Percentiles rank a stretch among this genome's conserved stretches.
Conservation (phyloP, 2,888 invertebrate species). For the Pristionchus arcanus region DNA sequence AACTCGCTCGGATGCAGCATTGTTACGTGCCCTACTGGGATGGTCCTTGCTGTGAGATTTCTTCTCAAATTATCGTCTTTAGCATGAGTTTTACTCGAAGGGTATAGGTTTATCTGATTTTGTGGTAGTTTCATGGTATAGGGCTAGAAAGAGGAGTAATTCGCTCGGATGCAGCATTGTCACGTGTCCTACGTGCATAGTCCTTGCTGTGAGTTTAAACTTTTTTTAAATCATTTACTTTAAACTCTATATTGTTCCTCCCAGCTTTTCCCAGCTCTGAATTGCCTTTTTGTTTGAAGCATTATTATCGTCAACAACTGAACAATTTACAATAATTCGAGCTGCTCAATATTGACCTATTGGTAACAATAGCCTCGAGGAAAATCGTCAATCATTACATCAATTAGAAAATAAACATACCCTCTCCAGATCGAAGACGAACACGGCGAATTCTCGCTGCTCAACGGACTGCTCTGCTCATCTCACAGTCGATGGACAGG, state of each 20-base stretch:
- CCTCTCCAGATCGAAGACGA: slow-evolving; percentile 47
- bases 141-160: not conserved
- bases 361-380: no score
- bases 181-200: not conserved
- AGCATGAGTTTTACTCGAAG: no score
- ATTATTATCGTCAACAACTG: no score
- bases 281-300: no score
- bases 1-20: slow-evolving; percentile 54
- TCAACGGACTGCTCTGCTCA: slow-evolving; percentile 53
- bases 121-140: no score
- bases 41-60: slow-evolving; percentile 48
- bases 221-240: no score
- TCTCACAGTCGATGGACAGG: slow-evolving; percentile 40
- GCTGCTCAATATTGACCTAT: no score
- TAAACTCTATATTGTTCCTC: no score
- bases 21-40: slow-evolving; percentile 42
- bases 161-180: not conserved
- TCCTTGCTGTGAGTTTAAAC: not conserved
- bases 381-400: not conserved
- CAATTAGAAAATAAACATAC: not conserved
- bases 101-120: no score
- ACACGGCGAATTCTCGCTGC: slow-evolving; percentile 51
- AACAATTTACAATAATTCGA: no score
- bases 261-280: no score
- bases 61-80: no score